A percentile compares a stretch with the other conserved stretches of the same genome.
These are phyloP conservation scores for Wasmannia auropunctata DNA, from an alignment of 1,140 invertebrate species.

Conservation along the genomic window DNA sequence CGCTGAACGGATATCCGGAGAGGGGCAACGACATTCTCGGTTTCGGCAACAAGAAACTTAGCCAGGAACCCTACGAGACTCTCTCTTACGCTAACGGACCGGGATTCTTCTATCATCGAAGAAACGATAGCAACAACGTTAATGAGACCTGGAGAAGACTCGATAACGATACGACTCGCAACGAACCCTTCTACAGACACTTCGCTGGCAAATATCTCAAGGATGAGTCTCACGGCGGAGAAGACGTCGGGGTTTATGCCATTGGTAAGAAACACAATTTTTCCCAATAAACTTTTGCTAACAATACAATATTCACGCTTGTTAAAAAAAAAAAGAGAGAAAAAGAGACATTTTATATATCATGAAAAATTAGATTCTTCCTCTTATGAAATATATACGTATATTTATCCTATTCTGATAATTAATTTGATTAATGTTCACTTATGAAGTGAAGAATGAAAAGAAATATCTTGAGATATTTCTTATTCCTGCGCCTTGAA, in stretches of 20 bases:
- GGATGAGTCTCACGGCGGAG: constrained; percentile 92
- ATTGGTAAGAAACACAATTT: constrained; percentile 85
- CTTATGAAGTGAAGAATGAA: no score
- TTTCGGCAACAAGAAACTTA: constrained; percentile 82
- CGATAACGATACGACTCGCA: constrained; percentile 73
- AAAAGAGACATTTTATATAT: background rate
- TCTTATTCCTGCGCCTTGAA: background rate
- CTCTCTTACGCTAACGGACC: constrained; percentile 88
- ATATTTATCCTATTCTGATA: background rate
- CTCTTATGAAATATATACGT: no score
- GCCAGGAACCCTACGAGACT: constrained; percentile 83
- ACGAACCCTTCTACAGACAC: constrained; percentile 77
- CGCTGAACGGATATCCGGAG: constrained; percentile 88
- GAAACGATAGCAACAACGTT: constrained; percentile 73
- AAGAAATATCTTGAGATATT: background rate
- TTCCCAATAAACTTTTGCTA: background rate
- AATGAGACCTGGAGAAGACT: constrained; percentile 81
- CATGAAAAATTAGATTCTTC: background rate
- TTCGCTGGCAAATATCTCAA: constrained; percentile 83
- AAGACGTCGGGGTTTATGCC: constrained; percentile 95
- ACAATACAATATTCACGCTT: background rate
- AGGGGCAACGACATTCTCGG: constrained; percentile 88
- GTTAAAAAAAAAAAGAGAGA: background rate
- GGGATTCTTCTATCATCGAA: constrained; percentile 82
- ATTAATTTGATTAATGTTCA: no score